These are phyloP conservation scores for Pachypsylla venusta DNA, from an alignment of 1,140 invertebrate genomes.

Conservation along the genomic window DNA sequence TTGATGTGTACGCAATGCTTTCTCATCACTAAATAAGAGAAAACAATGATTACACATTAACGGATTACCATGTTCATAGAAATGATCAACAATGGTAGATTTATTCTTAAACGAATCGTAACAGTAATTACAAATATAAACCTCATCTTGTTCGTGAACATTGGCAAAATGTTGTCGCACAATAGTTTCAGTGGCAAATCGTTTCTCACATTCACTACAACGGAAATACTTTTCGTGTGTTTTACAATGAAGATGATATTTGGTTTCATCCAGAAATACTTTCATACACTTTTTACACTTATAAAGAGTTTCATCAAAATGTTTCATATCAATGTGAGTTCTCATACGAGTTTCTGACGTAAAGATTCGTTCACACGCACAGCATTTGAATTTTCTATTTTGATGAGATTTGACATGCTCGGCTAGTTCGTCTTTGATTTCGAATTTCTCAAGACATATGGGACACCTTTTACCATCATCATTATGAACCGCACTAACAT, in stretches of 20 bases:
- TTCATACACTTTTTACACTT: slow-evolving; percentile 9
- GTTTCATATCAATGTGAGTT: slow-evolving; percentile 6
- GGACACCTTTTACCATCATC: background rate
- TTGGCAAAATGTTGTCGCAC: background rate
- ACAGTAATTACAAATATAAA: background rate
- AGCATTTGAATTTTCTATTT: slow-evolving; percentile 1
- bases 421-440: background rate
- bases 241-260: background rate
- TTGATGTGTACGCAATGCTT: background rate
- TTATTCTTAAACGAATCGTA: background rate
- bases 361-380: background rate
- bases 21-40: slow-evolving; percentile 3
- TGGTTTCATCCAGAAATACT: background rate
- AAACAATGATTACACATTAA: slow-evolving; percentile 2
- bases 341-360: background rate
- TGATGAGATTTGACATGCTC: slow-evolving; percentile 5
- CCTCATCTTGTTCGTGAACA: background rate
- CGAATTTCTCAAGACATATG: background rate
- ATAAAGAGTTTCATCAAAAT: background rate
- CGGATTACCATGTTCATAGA: background rate
- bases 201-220: slow-evolving; percentile 7
- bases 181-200: background rate
- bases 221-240: background rate
- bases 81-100: background rate
- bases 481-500: background rate